phyloP scores from a whole-genome alignment of 2,113 vertebrate genomes.

The Colistium nudipinnis region DNA sequence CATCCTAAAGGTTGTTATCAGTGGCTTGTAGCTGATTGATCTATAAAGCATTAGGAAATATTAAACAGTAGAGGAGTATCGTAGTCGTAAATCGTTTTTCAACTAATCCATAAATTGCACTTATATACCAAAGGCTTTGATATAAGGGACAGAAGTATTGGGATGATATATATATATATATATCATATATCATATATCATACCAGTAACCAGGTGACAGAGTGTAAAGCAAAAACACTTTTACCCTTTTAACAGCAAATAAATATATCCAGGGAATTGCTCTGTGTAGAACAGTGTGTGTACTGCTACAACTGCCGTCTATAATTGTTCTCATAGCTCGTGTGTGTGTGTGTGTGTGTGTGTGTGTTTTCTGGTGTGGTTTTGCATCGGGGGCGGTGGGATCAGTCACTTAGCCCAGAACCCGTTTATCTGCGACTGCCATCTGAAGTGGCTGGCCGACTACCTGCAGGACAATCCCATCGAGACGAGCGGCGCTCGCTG shows the following conservation, averaged over 20 bases:
- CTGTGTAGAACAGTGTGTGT: not conserved
- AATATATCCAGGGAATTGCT: not conserved
- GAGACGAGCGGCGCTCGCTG: conserved; percentile 98
- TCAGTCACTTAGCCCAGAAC: conserved; percentile 98
- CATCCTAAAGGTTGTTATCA: too few species aligned
- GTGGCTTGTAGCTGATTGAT: too few species aligned
- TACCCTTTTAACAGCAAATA: not conserved
- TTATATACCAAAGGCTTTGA: too few species aligned
- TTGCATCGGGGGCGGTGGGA: conserved; percentile 17
- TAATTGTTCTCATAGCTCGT: conserved; percentile 15
- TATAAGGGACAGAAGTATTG: too few species aligned
- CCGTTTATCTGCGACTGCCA: conserved; percentile 99
- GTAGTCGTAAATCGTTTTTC: too few species aligned
- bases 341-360: conserved; percentile 24
- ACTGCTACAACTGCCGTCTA: not conserved
- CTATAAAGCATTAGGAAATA: too few species aligned
- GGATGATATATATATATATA: too few species aligned
- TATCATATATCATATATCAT: too few species aligned
- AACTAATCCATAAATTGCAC: too few species aligned
- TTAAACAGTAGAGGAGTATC: too few species aligned
- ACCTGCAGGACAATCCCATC: conserved; percentile 98
- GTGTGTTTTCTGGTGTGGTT: conserved; percentile 25
- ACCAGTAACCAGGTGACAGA: conserved; percentile 3
- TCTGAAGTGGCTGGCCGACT: conserved; percentile 99
- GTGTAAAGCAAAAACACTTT: not conserved